phyloP scores from a whole-genome alignment of 1,140 invertebrate genomes.

The Drosophila busckii region DNA sequence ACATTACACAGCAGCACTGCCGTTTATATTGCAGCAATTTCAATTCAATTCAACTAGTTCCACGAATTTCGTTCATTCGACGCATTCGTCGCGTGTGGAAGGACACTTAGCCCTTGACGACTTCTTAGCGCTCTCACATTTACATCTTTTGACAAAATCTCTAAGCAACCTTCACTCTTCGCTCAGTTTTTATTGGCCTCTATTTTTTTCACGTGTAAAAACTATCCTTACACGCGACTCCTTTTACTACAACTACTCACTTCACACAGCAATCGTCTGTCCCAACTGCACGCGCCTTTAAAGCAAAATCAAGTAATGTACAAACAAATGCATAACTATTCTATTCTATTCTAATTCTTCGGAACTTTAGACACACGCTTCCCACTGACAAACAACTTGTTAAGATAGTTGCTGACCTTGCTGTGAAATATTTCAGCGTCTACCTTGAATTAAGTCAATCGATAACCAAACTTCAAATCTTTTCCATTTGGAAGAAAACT shows the following conservation, averaged over 20 bases:
- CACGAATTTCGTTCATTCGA: slow-evolving; percentile 64
- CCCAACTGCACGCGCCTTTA: slow-evolving; percentile 13
- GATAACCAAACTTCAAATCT: too few species aligned
- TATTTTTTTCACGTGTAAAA: too few species aligned
- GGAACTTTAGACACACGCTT: slow-evolving; percentile 19
- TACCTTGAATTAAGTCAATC: too few species aligned
- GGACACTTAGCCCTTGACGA: slow-evolving; percentile 21
- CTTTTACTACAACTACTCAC: slow-evolving; percentile 18
- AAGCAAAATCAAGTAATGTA: slow-evolving; percentile 45
- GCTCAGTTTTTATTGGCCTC: too few species aligned
- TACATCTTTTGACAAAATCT: slow-evolving; percentile 59
- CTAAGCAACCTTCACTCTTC: slow-evolving; percentile 60
- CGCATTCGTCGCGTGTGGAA: slow-evolving; percentile 63
- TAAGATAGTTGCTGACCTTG: slow-evolving; percentile 10
- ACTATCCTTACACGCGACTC: too few species aligned
- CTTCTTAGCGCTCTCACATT: slow-evolving; percentile 25
- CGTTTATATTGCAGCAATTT: slow-evolving; percentile 76
- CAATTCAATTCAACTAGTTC: slow-evolving; percentile 68
- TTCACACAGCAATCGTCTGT: slow-evolving; percentile 14
- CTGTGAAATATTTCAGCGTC: too few species aligned
- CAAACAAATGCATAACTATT: slow-evolving; percentile 33
- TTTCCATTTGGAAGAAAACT: too few species aligned
- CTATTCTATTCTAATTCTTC: slow-evolving; percentile 31
- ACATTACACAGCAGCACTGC: slow-evolving; percentile 65
- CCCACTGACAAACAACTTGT: slow-evolving; percentile 36